Base-by-base conservation (phyloP, 2,797 vertebrate species). In the Enteromius unitaeniatus region DNA sequence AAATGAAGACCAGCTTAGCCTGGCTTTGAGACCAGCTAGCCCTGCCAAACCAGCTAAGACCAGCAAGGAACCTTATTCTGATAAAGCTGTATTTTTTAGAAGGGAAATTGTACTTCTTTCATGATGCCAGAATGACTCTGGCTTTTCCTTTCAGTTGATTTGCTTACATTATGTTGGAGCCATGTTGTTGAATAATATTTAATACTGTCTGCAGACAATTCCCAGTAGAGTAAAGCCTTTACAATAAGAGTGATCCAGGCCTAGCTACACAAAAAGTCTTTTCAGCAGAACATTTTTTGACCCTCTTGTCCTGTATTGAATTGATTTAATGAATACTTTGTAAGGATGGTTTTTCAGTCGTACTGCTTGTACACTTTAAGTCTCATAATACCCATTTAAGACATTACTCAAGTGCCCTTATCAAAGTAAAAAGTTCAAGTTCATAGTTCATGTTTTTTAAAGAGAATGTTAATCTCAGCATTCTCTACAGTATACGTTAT, bases 351-450 rank as follows among this genome's bases (percentile, higher is more conserved):
- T 87, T 62, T 77, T 62, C 72, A 83, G 72, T 67, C 77, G 64
- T 81, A 78, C 60, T 49, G 73, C 60, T 81, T 60, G 45, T 72
- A 70, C 40, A 26, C 42, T 55, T 40, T 74, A 17, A 26, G 74
- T 81, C 75, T 88, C 23, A 51, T 78, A 55, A 81, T 78, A 70
- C 78, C 78, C 78, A 74, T 85, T 84, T n/a, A 60, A 34, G 28
- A 37, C 37, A 78, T 83, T 55, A 55, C 69, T 88, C 45, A 65
- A 6, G 60, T 70, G 78, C 72, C 81, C 74, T 87, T 87, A 83
- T 45, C 73, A 74, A 64, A 83, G 72, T 68, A 62, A 58, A 62
- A 58, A 53, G 34, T 86, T 78, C 47, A 85, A 78, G 83, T 76
- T 31, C 10, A 70, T 23, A 55, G 21, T 69, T 78, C 40, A 42